Percentiles rank a stretch among this genome's conserved stretches.
Conservation (phyloP, 1,140 invertebrate species). For the Samia ricini region DNA sequence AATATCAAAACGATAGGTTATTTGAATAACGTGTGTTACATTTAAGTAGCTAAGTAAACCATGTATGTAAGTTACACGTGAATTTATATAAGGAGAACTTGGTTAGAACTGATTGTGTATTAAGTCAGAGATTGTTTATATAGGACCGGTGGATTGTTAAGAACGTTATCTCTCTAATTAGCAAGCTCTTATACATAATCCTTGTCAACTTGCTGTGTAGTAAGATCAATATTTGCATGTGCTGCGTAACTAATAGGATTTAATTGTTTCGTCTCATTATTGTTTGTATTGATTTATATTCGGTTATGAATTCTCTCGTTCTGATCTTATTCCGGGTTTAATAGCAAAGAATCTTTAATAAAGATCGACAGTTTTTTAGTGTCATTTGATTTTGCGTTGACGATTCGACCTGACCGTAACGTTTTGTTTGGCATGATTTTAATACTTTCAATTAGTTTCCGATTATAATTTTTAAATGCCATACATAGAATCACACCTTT, state of each 20-base stretch:
- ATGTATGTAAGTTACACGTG: slow-evolving; percentile 3
- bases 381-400: too few species aligned
- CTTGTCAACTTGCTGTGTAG: slow-evolving; percentile 25
- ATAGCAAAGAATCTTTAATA: too few species aligned
- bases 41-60: not conserved
- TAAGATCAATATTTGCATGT: slow-evolving; percentile 35
- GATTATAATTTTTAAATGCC: too few species aligned
- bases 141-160: slow-evolving; percentile 32
- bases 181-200: slow-evolving; percentile 35
- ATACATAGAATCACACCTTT: too few species aligned
- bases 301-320: not conserved
- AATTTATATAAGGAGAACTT: slow-evolving; percentile 4
- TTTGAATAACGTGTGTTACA: not conserved
- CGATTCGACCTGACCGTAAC: too few species aligned
- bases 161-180: slow-evolving; percentile 38
- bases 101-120: slow-evolving; percentile 25
- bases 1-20: too few species aligned
- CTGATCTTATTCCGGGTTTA: not conserved
- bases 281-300: slow-evolving; percentile 2
- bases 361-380: too few species aligned
- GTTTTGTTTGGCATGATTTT: too few species aligned
- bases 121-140: slow-evolving; percentile 28
- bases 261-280: slow-evolving; percentile 16
- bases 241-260: slow-evolving; percentile 16
- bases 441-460: too few species aligned